These are phyloP conservation scores for Asarcornis scutulata DNA, from an alignment of 2,113 vertebrate species.

Conservation along the genomic window DNA sequence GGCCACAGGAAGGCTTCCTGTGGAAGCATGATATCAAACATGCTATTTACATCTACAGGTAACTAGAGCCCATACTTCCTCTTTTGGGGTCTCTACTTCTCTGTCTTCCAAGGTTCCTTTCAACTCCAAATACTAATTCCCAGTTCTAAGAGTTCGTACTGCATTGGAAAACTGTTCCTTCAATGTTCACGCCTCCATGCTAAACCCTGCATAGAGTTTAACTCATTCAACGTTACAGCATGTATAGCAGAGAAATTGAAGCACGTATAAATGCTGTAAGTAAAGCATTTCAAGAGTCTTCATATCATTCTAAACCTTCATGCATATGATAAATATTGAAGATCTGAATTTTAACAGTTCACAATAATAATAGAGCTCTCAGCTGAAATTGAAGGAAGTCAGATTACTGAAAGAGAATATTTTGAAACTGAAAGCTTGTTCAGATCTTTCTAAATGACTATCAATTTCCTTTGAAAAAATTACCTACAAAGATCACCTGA, in stretches of 20 bases:
- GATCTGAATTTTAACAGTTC: background rate
- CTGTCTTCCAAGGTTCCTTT: background rate
- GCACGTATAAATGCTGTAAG: background rate
- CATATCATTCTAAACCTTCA: background rate
- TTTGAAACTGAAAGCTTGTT: background rate
- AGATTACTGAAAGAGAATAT: background rate
- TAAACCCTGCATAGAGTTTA: background rate
- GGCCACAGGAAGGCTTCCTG: rapidly evolving
- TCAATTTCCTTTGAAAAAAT: background rate
- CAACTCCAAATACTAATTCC: background rate
- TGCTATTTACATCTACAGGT: rapidly evolving
- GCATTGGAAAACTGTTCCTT: background rate
- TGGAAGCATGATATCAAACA: background rate
- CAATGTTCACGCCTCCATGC: background rate
- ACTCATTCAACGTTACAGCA: background rate
- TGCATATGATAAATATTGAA: background rate
- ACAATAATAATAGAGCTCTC: background rate
- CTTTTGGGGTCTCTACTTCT: background rate
- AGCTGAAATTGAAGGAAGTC: background rate
- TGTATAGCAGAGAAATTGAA: background rate
- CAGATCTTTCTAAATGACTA: background rate
- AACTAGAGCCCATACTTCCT: rapidly evolving
- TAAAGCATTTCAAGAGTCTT: background rate
- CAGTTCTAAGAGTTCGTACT: background rate
- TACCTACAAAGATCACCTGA: background rate